Evolutionary conservation across 2,888 invertebrate species (phyloP).

Genomic region (Apamea monoglypha): DNA sequence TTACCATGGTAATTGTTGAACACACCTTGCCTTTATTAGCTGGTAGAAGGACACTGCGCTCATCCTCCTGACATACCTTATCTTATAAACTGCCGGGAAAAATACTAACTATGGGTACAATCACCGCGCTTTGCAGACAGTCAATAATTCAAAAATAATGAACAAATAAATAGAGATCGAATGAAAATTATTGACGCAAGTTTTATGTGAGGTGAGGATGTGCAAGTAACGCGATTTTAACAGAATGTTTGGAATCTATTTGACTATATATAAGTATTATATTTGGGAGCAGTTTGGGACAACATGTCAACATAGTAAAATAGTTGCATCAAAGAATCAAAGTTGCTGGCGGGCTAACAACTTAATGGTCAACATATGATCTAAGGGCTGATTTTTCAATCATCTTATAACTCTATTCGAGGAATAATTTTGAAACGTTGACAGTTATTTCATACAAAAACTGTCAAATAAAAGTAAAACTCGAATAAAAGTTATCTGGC

Average conservation of each 20-base stretch:
- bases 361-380: neutral
- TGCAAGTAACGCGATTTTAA: neutral
- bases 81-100: neutral
- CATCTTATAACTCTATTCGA: too few species aligned
- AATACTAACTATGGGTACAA: neutral
- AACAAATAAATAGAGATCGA: neutral
- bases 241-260: neutral
- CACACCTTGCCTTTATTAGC: neutral
- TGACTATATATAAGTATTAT: too few species aligned
- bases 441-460: too few species aligned
- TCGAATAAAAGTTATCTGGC: too few species aligned
- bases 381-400: too few species aligned
- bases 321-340: neutral
- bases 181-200: neutral
- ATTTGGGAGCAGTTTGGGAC: too few species aligned
- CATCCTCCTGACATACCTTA: neutral
- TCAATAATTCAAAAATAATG: neutral
- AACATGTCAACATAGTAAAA: too few species aligned
- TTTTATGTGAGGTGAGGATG: neutral
- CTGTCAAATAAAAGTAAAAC: too few species aligned
- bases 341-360: neutral
- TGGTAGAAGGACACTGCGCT: neutral
- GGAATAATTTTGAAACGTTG: too few species aligned
- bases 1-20: neutral
- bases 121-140: neutral